Evolutionary conservation across 2,113 vertebrate species (phyloP).

Genomic region (Triplophysa tibetana): DNA sequence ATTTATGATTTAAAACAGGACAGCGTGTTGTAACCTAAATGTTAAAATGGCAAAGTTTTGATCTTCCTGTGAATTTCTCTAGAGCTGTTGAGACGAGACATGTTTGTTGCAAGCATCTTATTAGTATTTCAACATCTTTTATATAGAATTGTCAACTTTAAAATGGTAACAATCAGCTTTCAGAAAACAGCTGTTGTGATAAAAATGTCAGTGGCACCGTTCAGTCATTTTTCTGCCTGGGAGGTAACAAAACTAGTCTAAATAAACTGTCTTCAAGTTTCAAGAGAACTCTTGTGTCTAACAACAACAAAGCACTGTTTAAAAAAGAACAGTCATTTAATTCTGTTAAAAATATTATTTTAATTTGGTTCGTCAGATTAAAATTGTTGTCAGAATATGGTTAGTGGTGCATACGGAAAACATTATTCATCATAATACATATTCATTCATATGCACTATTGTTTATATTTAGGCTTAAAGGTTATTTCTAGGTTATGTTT

Average conservation of each 20-base stretch:
- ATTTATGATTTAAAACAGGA: not conserved
- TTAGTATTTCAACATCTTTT: slow-evolving; percentile 24
- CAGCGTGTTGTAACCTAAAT: not conserved
- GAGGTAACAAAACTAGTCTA: not conserved
- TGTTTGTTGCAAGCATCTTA: slow-evolving; percentile 1
- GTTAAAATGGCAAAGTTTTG: not conserved
- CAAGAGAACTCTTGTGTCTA: not conserved
- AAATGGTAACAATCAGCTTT: not conserved
- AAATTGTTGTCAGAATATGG: not conserved
- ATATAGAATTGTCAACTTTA: slow-evolving; percentile 10
- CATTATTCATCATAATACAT: too few species aligned
- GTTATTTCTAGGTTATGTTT: too few species aligned
- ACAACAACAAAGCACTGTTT: not conserved
- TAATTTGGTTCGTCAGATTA: not conserved
- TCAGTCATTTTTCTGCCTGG: not conserved
- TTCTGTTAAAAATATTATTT: not conserved
- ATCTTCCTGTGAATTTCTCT: not conserved
- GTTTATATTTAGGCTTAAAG: too few species aligned
- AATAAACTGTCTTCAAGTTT: not conserved
- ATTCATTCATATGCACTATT: too few species aligned
- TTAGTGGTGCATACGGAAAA: too few species aligned
- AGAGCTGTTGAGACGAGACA: not conserved
- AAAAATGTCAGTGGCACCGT: not conserved
- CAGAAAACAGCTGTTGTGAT: slow-evolving; percentile 16
- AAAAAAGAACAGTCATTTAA: not conserved